A percentile compares a stretch with the other conserved stretches of the same genome.
phyloP scores from a whole-genome alignment of 2,888 invertebrate species.

The Dicyrtoma fusca region DNA sequence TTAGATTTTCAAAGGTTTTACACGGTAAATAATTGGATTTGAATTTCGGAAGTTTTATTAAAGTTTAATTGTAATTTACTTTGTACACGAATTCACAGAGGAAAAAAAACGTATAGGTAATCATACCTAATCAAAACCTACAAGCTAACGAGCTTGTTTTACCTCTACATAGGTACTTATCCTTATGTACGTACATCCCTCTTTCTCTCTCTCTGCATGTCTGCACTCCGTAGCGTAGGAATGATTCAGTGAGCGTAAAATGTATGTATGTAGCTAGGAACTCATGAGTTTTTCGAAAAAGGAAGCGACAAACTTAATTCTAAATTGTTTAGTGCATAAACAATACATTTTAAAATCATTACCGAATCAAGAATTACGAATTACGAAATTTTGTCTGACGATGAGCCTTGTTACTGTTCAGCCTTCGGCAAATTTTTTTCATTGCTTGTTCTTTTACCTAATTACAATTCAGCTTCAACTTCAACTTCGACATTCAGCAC shows the following conservation, averaged over 20 bases:
- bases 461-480: too few relatives aligned
- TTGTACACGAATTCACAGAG: constrained; percentile 5
- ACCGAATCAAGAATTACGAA: constrained; percentile 23
- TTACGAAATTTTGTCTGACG: neutral
- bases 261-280: too few relatives aligned
- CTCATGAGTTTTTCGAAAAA: neutral
- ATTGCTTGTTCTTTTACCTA: too few relatives aligned
- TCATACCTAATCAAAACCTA: neutral
- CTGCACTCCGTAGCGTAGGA: too few relatives aligned
- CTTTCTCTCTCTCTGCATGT: too few relatives aligned
- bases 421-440: too few relatives aligned
- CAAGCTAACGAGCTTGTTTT: constrained; percentile 28
- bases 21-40: constrained; percentile 27
- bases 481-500: too few relatives aligned
- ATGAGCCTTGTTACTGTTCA: too few relatives aligned
- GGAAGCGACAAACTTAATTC: constrained; percentile 4
- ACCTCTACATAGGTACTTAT: too few relatives aligned
- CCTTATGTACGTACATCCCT: too few relatives aligned
- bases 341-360: constrained; percentile 20
- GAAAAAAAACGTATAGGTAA: neutral
- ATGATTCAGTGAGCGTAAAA: too few relatives aligned
- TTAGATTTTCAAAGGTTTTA: too few relatives aligned
- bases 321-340: constrained; percentile 24
- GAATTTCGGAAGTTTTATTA: constrained; percentile 28
- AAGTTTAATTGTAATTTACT: constrained; percentile 35